phyloP scores from a whole-genome alignment of 1,140 invertebrate species.

The Philopotamus ludificatus region DNA sequence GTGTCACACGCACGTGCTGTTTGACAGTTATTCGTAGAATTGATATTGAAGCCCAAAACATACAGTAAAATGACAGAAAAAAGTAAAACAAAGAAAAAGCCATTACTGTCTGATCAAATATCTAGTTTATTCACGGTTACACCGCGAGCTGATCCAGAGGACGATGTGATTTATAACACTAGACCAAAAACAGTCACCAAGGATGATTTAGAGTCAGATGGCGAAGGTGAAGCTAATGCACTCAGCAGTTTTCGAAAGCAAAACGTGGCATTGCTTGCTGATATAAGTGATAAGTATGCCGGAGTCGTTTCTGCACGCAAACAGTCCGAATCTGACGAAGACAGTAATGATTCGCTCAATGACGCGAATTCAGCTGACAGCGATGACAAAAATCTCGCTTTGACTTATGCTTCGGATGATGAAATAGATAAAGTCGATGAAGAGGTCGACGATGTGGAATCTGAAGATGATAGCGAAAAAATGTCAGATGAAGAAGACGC shows the following conservation, averaged over 20 bases:
- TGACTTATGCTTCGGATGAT: no score
- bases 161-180: slow-evolving; percentile 55
- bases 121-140: slow-evolving; percentile 57
- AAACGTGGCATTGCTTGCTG: slow-evolving; percentile 65
- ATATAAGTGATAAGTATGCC: slow-evolving; percentile 70
- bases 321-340: slow-evolving; percentile 43
- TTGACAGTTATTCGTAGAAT: slow-evolving; percentile 16
- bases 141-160: slow-evolving; percentile 57
- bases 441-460: slow-evolving; percentile 45
- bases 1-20: background rate
- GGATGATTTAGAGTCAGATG: slow-evolving; percentile 53
- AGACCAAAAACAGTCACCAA: slow-evolving; percentile 54
- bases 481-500: slow-evolving; percentile 34
- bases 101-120: slow-evolving; percentile 60
- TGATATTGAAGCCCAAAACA: background rate
- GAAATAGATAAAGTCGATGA: slow-evolving; percentile 40
- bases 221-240: slow-evolving; percentile 57
- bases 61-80: slow-evolving; percentile 47
- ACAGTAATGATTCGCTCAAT: slow-evolving; percentile 3
- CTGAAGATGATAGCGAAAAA: slow-evolving; percentile 39
- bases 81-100: slow-evolving; percentile 43
- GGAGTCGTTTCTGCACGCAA: slow-evolving; percentile 66
- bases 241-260: slow-evolving; percentile 63
- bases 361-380: slow-evolving; percentile 5
- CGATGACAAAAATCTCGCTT: background rate